phyloP scores from a whole-genome alignment of 2,888 invertebrate species.

The Cephus runcator region DNA sequence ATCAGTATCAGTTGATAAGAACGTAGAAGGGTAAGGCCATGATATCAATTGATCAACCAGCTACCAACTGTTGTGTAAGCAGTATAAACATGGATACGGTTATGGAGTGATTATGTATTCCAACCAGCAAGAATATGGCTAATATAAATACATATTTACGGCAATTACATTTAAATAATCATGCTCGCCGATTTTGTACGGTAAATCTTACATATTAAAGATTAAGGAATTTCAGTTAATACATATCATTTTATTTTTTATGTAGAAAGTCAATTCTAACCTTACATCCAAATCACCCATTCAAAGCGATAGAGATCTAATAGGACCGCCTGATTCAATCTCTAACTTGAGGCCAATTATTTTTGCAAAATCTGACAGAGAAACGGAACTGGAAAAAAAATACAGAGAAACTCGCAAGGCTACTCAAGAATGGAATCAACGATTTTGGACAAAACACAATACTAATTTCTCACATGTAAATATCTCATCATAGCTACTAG shows the following conservation, averaged over 20 bases:
- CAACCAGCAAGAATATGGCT: not conserved
- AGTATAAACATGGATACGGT: not conserved
- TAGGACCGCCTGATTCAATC: constrained; percentile 83
- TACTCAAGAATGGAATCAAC: constrained; percentile 85
- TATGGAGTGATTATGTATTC: not conserved
- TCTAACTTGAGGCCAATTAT: constrained; percentile 83
- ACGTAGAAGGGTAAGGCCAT: not conserved
- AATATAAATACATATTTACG: not conserved
- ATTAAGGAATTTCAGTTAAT: not conserved
- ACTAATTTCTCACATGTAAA: constrained; percentile 77
- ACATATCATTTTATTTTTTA: not conserved
- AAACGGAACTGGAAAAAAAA: constrained; percentile 74
- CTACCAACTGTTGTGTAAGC: not conserved
- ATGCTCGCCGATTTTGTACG: not conserved
- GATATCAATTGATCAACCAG: no score
- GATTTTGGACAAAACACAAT: constrained; percentile 87
- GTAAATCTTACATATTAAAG: not conserved
- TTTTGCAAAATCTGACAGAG: constrained; percentile 73
- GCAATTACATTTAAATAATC: not conserved
- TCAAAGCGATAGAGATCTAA: constrained; percentile 68
- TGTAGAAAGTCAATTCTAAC: constrained; percentile 14
- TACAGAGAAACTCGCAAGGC: constrained; percentile 75
- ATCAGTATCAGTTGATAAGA: not conserved
- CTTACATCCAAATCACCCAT: constrained; percentile 19
- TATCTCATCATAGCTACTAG: constrained; percentile 16